Evolutionary conservation across 1,140 invertebrate genomes (phyloP).

Genomic region (Anagrus nilaparvatae): DNA sequence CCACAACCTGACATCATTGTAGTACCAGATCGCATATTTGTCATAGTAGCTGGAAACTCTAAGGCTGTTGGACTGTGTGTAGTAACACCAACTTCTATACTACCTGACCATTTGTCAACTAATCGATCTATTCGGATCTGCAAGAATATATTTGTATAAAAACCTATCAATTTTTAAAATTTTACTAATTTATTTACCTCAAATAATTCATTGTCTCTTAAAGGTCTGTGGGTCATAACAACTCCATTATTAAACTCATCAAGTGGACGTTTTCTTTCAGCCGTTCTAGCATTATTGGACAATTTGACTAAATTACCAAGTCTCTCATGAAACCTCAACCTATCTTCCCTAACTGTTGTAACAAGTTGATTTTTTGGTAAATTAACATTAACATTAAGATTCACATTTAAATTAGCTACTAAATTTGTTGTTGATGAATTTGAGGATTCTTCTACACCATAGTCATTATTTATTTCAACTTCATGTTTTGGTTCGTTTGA

Average conservation of each 20-base stretch:
- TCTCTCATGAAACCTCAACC: constrained; percentile 76
- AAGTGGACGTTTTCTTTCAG: constrained; percentile 73
- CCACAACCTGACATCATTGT: constrained; percentile 97
- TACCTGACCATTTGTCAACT: constrained; percentile 88
- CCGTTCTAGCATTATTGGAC: constrained; percentile 72
- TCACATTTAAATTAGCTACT: constrained; percentile 39
- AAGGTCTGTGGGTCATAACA: constrained; percentile 79
- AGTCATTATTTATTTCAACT: constrained; percentile 37
- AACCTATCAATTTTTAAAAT: background rate
- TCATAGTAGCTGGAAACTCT: constrained; percentile 94
- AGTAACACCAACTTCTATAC: constrained; percentile 89
- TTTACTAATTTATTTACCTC: constrained; percentile 52
- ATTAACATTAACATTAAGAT: constrained; percentile 41
- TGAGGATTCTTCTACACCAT: constrained; percentile 28
- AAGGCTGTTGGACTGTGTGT: constrained; percentile 82
- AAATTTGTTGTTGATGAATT: constrained; percentile 35
- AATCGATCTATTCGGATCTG: constrained; percentile 79
- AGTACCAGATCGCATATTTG: constrained; percentile 88
- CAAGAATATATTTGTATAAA: background rate
- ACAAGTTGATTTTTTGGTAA: constrained; percentile 36
- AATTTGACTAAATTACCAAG: constrained; percentile 83
- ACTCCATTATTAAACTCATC: constrained; percentile 94
- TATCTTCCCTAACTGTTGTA: constrained; percentile 44
- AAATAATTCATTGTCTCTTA: constrained; percentile 83
- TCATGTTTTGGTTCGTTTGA: constrained; percentile 45